Base-by-base conservation (phyloP, 2,888 invertebrate genomes). In the Meiosimyza decipiens region DNA sequence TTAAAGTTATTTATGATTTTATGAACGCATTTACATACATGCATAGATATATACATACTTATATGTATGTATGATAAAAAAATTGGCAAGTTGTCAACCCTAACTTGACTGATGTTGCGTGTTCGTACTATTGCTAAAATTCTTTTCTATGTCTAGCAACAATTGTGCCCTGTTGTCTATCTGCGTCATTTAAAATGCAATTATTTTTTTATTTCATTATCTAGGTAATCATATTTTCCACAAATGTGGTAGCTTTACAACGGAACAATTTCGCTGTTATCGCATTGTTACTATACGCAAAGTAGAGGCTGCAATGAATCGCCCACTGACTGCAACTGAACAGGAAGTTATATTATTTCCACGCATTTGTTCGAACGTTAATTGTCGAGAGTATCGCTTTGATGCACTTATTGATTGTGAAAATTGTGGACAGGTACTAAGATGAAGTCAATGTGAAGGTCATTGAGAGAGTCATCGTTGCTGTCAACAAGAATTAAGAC, bases 321-420 rank as follows among this genome's bases (percentile, higher is more conserved):
- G 93, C 12, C 83, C 87, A 3, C 81, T 93, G 59, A 88, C 89
- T 15, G 89, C 91, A 0, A 92, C 91, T 87, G 93, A 93, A 82
- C 91, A 90, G 74, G 93, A 94, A 80, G 89, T 91, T 0, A 82
- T 93, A 33, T 85, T 93, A 28, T 93, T 92, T 79, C 92, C 93
- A 0, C 89, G 91, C 71, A 86, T 92, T 6, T 93, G 93, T 77
- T 84, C 84, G 0, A 86, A 89, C 9, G 80, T 85, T 0, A 82
- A 82, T 0, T 93, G 93, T 80, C 88, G 90, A 70, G 89, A 91
- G 75, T 89, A 90, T 85, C 84, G 87, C 57, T 88, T 87, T 63
- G 82, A 82, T 16, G 87, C 87, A 73, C 79, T 92, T 13, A 82
- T 76, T 12, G 89, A 89, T 66, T 93, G 93, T 76, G 80, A 85